phyloP scores from a whole-genome alignment of 2,113 vertebrate species.

The Pteropus alecto region DNA sequence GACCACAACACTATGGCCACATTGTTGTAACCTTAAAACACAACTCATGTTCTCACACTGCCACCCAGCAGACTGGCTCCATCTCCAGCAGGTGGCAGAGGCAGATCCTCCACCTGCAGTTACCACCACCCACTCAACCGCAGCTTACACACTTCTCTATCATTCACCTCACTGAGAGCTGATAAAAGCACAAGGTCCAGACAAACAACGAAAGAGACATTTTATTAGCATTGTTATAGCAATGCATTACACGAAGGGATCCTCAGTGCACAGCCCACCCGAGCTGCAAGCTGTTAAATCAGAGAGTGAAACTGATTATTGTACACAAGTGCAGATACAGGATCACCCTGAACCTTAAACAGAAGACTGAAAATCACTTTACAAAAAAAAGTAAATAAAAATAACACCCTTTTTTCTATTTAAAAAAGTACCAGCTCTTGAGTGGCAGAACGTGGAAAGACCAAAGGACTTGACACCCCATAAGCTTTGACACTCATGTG shows the following conservation, averaged over 20 bases:
- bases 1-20: too few species aligned
- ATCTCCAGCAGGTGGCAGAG: neutral
- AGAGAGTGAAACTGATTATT: conserved; percentile 78
- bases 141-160: neutral
- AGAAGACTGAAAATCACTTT: conserved; percentile 81
- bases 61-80: neutral
- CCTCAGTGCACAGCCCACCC: conserved; percentile 83
- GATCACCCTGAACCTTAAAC: conserved; percentile 79
- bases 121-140: neutral
- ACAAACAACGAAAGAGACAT: conserved; percentile 80
- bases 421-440: conserved; percentile 81
- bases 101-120: neutral
- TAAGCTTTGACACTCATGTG: conserved; percentile 39
- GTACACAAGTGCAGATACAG: conserved; percentile 82
- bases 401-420: conserved; percentile 76
- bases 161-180: neutral
- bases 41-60: neutral
- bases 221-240: conserved; percentile 90
- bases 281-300: conserved; percentile 79
- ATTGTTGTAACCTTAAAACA: neutral
- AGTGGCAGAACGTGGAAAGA: conserved; percentile 71
- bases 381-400: conserved; percentile 84
- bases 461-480: conserved; percentile 57
- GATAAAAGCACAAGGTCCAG: conserved; percentile 33
- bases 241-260: conserved; percentile 81